Base-by-base conservation (phyloP, 2,797 vertebrate genomes). In the Arnoldichthys spilopterus region DNA sequence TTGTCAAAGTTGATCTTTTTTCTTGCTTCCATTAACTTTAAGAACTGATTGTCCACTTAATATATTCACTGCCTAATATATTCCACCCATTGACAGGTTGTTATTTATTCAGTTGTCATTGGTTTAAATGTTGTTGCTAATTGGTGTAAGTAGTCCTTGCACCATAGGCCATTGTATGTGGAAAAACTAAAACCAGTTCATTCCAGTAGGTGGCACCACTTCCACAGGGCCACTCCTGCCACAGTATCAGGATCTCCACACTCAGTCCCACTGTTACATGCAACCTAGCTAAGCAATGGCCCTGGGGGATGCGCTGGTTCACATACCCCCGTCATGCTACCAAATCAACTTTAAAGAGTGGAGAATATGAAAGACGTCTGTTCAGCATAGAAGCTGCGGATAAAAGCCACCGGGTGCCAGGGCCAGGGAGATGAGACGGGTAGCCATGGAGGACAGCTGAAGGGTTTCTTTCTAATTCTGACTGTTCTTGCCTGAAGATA, bases 401-500 rank as follows among this genome's bases (percentile, higher is more conserved):
- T 80, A 62, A 83, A 83, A 86, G 80, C 54, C n/a, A 67, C 26
- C 72, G 63, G 78, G 81, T 26, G 24, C 66, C 56, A 73, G 81
- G 82, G 74, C 34, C 70, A 82, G 82, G 30, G 75, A 76, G 78
- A 80, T 83, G 79, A 80, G 75, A 76, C 49, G 75, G 69, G 69
- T 69, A 34, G 64, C 61, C 69, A 59, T 73, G 70, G 83, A 86
- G 76, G 78, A 87, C 82, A 79, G 84, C 83, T 86, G 84, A 84
- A 86, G 84, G 83, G 77, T 88, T 83, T 86, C 81, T 84, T 86
- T 88, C 80, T 86, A 85, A 85, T 77, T 86, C 83, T 80, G 89
- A 88, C 88, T 87, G 87, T 86, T 87, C 85, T 84, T 85, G 82
- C 76, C 72, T 80, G 85, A 88, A 90, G 87, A 88, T 86, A 84